phyloP scores from a whole-genome alignment of 2,113 vertebrate genomes.

The Heterotilapia buettikoferi region DNA sequence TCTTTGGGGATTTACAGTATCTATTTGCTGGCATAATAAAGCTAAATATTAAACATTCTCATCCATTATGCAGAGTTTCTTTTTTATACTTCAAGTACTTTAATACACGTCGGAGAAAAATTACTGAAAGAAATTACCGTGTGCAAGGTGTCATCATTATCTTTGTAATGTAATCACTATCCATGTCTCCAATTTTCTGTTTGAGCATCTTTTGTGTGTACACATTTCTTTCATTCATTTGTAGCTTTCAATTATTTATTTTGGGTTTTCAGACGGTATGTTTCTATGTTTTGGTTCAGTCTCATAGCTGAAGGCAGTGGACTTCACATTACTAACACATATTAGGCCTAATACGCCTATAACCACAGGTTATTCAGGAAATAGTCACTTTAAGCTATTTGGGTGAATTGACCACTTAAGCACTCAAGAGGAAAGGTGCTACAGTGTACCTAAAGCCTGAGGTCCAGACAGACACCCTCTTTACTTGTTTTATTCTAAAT shows the following conservation, averaged over 20 bases:
- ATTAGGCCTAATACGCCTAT: neutral
- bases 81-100: neutral
- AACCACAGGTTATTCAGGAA: neutral
- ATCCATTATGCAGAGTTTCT: neutral
- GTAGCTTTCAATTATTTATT: neutral
- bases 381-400: neutral
- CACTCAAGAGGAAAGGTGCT: neutral
- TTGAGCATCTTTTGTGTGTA: neutral
- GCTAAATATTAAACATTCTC: neutral
- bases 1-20: neutral
- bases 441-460: neutral
- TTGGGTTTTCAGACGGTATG: neutral
- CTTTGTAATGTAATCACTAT: neutral
- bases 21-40: neutral
- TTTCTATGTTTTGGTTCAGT: neutral
- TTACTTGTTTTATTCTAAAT: neutral
- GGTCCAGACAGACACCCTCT: neutral
- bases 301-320: neutral
- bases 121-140: neutral
- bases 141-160: neutral
- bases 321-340: neutral
- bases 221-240: neutral
- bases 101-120: accelerated
- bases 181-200: neutral
- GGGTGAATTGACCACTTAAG: neutral